Conservation (phyloP, 2,113 vertebrate species). For the Ciconia maguari region DNA sequence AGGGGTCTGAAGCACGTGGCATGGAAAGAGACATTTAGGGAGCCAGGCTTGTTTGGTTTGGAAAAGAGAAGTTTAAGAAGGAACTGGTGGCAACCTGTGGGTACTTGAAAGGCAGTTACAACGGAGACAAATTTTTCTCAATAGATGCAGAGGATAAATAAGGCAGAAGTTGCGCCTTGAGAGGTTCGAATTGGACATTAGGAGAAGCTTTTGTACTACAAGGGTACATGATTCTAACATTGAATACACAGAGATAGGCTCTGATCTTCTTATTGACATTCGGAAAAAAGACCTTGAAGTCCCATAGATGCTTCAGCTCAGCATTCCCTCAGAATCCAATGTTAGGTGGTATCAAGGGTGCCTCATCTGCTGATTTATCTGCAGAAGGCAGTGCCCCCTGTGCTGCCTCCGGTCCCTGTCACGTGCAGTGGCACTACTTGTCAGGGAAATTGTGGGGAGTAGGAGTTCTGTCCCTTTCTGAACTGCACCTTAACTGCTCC, state of each 20-base stretch:
- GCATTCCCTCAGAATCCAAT: background rate
- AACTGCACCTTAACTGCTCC: background rate
- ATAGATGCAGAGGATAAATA: background rate
- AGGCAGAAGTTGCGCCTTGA: background rate
- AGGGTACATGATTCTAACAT: background rate
- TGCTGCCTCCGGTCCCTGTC: accelerated
- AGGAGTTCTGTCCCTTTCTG: background rate
- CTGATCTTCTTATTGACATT: background rate
- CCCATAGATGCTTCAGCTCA: background rate
- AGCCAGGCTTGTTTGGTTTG: background rate
- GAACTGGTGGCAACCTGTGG: background rate
- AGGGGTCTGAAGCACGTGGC: background rate
- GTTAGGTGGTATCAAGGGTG: background rate
- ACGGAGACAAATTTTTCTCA: background rate
- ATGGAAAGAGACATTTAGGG: background rate
- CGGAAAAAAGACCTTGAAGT: background rate
- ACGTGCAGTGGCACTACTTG: background rate
- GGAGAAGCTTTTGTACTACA: background rate
- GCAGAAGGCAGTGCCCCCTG: background rate
- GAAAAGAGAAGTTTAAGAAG: background rate
- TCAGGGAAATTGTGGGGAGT: background rate
- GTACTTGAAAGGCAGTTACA: background rate
- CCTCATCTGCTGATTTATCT: background rate
- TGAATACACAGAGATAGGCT: background rate
- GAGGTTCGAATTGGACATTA: background rate